These are phyloP conservation scores for Poeciliopsis infans DNA, from an alignment of 2,797 vertebrate genomes.

Conservation along the genomic window DNA sequence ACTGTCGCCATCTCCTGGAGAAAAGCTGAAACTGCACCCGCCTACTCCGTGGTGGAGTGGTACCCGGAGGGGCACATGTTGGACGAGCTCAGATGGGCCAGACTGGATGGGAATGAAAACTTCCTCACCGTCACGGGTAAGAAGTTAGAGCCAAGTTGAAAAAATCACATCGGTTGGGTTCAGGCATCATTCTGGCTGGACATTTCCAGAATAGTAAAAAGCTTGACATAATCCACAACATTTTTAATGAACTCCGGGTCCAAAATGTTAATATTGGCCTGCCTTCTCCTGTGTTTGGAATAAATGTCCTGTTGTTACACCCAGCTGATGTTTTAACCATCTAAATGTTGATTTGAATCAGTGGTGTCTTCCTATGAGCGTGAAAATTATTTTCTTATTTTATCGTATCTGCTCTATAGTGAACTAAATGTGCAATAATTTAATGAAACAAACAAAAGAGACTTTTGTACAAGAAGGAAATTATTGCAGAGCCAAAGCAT, in stretches of 20 bases:
- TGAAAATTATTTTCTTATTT: no score
- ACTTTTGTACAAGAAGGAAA: no score
- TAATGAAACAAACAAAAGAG: no score
- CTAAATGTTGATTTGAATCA: neutral
- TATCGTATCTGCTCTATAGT: no score
- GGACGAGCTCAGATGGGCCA: slow-evolving; percentile 77
- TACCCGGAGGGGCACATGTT: slow-evolving; percentile 22
- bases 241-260: neutral
- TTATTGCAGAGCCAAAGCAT: no score
- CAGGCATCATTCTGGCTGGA: neutral
- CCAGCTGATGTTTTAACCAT: neutral
- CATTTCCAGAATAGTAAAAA: neutral
- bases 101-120: slow-evolving; percentile 51
- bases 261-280: neutral
- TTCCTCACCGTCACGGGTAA: slow-evolving; percentile 81
- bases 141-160: slow-evolving; percentile 2
- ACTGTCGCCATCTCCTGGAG: slow-evolving; percentile 85
- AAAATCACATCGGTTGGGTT: neutral
- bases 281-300: neutral
- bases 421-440: no score
- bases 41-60: slow-evolving; percentile 85
- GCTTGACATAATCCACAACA: neutral
- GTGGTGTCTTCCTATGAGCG: no score
- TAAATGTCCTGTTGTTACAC: neutral
- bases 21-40: slow-evolving; percentile 6